Evolutionary conservation across 2,113 vertebrate genomes (phyloP), one percentile per base, ranked within the genome.

Genomic region (Semnornis frantzii): DNA sequence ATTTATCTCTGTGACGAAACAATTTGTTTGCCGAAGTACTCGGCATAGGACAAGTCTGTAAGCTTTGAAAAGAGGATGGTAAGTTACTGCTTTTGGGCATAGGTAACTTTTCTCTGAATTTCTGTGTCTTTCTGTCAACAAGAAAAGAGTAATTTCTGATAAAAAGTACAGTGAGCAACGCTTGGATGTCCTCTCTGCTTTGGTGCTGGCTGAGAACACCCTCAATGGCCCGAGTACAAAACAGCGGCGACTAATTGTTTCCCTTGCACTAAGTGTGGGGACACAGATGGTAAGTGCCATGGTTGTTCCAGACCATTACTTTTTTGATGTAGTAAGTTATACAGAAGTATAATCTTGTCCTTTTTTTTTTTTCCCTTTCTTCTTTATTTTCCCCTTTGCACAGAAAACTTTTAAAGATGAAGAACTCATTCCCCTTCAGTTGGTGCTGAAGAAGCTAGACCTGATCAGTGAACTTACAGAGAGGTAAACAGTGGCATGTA

Each of bases 131-230:
- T 96, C 93, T 90, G 24, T 81, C 50, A 72, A 86, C 74, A 97
- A 99, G 99, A 99, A 99, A 98, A 98, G 99, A 85, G 99, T 99
- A 12, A 98, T 99, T 97, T 99, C 99, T n/a, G 99, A 99, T 94
- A 99, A 99, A 96, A 99, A 99, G 96, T 99, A 99, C 93, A 99
- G 99, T 15, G 99, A 99, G 93, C 99, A 99, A 92, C 98, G 99
- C 52, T 98, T 99, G 96, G 99, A 99, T 80, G 99, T 99, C 39
- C 98, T 99, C 24, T 99, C 99, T 27, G 99, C 99, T 46, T 90
- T 99, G 93, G 99, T 99, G 60, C 91, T 99, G 95, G 98, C 98
- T 72, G 99, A 99, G 97, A 99, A 99, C 90, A 98, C 98, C 48
- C 98, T 99, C 12, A 98, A 98, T 33, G 99, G 99, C 37, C 99